Evolutionary conservation across 1,140 invertebrate species (phyloP), one percentile per base, ranked within the genome.

Genomic region (Mya arenaria): DNA sequence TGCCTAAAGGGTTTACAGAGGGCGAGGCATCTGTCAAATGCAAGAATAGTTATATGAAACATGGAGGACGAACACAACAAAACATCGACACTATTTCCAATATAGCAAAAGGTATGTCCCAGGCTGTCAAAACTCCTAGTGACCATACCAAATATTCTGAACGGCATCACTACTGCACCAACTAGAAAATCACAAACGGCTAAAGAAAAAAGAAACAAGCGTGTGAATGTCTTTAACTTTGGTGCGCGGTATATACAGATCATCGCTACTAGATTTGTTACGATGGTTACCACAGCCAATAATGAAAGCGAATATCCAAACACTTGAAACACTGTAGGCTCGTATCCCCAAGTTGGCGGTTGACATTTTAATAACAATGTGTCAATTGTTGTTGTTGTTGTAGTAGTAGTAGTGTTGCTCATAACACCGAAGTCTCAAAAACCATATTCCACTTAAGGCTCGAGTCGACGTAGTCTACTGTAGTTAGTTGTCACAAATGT

Each of bases 41-140:
- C 36, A 5, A 74, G 34, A 17, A 74, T n/a, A 3, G 36, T 37
- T 32, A 74, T 15, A 34, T 74, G 72, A 4, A 60, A 34, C 13
- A 41, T 17, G 17, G 72, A 39, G 5, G 19, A 39, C 8, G 34
- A 41, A 23, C 72, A 30, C 8, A 62, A 32, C 56, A 62, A 39
- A 13, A 74, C 72, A 28, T 74, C 72, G 28, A 74, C 30, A 62
- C 55, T 41, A 28, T 74, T 74, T 6, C 56, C 58, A 56, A 74
- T 28, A 15, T 62, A 37, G 58, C 72, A 74, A 8, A 62, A 44
- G 41, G 28, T 28, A 13, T 28, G 8, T 15, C 28, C 23, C 13
- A 25, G 17, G 32, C 15, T 44, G 15, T n/a, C 19, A 28, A 62
- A 25, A 19, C n/a, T 28, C 2, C 25, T 25, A 60, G n/a, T 25